Evolutionary conservation across 2,888 invertebrate species (phyloP).

Genomic region (Ommatoiulus sabulosus): DNA sequence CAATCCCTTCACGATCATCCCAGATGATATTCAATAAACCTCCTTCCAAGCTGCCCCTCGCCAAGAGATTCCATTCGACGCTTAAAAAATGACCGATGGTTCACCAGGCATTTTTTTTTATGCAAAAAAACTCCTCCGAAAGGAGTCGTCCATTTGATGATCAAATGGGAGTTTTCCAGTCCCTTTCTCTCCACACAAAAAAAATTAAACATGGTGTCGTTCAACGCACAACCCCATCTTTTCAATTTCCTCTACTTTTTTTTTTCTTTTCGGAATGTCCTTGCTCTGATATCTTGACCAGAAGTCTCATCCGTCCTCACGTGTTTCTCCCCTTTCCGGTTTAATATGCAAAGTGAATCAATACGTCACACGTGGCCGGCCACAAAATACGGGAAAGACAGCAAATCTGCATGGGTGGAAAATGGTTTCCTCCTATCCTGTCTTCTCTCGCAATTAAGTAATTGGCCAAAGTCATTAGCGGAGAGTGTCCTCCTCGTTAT

Average conservation of each 20-base stretch:
- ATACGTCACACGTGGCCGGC: slow-evolving; percentile 26
- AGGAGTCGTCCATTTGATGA: background rate
- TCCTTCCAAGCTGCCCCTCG: slow-evolving; percentile 20
- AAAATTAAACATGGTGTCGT: background rate
- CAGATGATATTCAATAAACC: slow-evolving; percentile 34
- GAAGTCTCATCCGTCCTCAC: background rate
- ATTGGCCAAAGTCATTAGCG: slow-evolving; percentile 28
- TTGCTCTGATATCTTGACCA: background rate
- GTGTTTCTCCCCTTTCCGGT: slow-evolving; percentile 17
- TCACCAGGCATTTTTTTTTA: background rate
- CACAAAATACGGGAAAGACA: background rate
- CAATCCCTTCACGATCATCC: slow-evolving; percentile 7
- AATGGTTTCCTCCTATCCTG: background rate
- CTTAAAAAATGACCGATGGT: slow-evolving; percentile 34
- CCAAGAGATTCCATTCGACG: slow-evolving; percentile 27
- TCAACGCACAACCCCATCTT: background rate
- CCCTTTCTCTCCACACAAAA: background rate
- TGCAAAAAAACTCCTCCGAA: background rate
- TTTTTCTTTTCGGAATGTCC: background rate
- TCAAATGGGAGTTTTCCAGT: background rate
- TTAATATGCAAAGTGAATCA: slow-evolving; percentile 25
- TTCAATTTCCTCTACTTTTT: slow-evolving; percentile 11
- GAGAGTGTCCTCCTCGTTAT: background rate
- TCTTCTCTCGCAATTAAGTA: slow-evolving; percentile 28
- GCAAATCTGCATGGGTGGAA: background rate